These are phyloP conservation scores for Dasysyrphus tricinctus DNA, from an alignment of 2,888 invertebrate genomes.

Conservation along the genomic window DNA sequence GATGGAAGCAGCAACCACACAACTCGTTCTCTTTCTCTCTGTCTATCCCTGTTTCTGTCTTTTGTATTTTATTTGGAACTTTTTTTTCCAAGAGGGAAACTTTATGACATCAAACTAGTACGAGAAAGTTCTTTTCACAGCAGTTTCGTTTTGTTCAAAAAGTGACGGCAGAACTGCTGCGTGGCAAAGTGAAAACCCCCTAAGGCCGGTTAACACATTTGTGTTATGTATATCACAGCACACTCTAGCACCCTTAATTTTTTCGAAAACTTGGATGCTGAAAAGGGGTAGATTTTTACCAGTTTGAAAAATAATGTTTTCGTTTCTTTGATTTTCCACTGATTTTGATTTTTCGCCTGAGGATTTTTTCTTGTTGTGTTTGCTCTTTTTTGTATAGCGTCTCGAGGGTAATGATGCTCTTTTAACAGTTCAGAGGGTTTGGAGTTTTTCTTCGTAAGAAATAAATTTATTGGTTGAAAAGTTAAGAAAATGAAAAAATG, in stretches of 20 bases:
- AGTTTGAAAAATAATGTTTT: slow-evolving; percentile 48
- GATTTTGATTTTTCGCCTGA: slow-evolving; percentile 66
- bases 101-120: slow-evolving; percentile 52
- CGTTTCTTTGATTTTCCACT: slow-evolving; percentile 56
- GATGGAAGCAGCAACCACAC: background rate
- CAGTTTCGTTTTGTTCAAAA: slow-evolving; percentile 27
- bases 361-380: slow-evolving; percentile 53
- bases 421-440: slow-evolving; percentile 39
- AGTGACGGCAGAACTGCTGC: slow-evolving; percentile 14
- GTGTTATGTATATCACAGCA: slow-evolving; percentile 22
- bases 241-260: slow-evolving; percentile 70
- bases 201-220: slow-evolving; percentile 45
- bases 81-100: slow-evolving; percentile 46
- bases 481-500: background rate
- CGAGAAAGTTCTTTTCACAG: slow-evolving; percentile 47
- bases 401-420: slow-evolving; percentile 54
- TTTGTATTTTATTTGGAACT: slow-evolving; percentile 33
- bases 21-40: background rate
- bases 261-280: slow-evolving; percentile 15
- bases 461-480: background rate
- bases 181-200: slow-evolving; percentile 48
- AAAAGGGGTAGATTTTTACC: slow-evolving; percentile 30
- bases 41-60: background rate
- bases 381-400: slow-evolving; percentile 46
- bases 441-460: background rate